A percentile compares a stretch with the other conserved stretches of the same genome.
Evolutionary conservation across 2,113 vertebrate genomes (phyloP).

Genomic region (Toxotes chatareus): DNA sequence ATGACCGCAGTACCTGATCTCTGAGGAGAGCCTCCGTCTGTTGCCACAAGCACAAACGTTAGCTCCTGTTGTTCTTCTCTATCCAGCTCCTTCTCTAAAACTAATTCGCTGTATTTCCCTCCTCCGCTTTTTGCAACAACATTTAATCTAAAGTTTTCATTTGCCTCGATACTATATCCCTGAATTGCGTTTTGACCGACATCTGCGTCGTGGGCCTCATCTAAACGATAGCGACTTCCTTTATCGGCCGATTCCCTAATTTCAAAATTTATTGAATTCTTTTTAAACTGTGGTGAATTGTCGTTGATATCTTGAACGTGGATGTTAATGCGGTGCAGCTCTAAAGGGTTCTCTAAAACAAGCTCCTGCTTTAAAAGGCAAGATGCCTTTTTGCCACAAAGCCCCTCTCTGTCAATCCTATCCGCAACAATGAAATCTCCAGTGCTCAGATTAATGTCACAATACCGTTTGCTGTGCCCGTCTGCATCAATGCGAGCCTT

Average conservation of each 20-base stretch:
- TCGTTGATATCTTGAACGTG: conserved; percentile 86
- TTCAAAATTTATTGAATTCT: conserved; percentile 60
- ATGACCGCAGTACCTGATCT: conserved; percentile 64
- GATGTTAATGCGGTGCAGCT: conserved; percentile 68
- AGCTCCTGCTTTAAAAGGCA: conserved; percentile 83
- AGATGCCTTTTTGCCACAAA: conserved; percentile 75
- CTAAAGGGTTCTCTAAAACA: conserved; percentile 74
- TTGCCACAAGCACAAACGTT: conserved; percentile 50
- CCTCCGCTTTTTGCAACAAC: conserved; percentile 59
- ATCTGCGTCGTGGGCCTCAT: conserved; percentile 81
- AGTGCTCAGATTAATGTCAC: conserved; percentile 74
- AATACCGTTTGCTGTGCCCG: conserved; percentile 70
- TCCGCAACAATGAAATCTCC: conserved; percentile 82
- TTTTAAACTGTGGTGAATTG: conserved; percentile 78
- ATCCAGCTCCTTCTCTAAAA: conserved; percentile 71
- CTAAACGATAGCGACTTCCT: conserved; percentile 73
- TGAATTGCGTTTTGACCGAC: conserved; percentile 74
- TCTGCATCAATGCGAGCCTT: conserved; percentile 84
- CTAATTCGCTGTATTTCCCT: conserved; percentile 69
- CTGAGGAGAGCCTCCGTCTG: conserved; percentile 77
- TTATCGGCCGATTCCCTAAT: conserved; percentile 70
- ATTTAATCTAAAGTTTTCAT: conserved; percentile 69
- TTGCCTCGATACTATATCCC: conserved; percentile 67
- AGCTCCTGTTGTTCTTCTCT: conserved; percentile 69
- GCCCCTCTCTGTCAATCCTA: conserved; percentile 83